A percentile compares a stretch with the other conserved stretches of the same genome.
Evolutionary conservation across 1,140 invertebrate genomes (phyloP).

Genomic region (Andrena cerasifolii): DNA sequence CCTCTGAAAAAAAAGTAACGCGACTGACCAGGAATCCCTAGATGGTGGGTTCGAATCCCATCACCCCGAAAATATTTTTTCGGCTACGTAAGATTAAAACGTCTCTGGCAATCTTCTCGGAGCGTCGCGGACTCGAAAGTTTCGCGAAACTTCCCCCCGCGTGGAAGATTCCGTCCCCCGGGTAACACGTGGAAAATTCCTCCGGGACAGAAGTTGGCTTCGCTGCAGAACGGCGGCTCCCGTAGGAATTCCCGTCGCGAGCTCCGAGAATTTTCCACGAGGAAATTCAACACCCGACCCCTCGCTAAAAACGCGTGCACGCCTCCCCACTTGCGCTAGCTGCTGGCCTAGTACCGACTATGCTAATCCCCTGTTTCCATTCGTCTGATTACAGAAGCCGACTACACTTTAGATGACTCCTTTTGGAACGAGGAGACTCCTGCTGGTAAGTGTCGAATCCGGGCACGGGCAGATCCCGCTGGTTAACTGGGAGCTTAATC

Average conservation of each 20-base stretch:
- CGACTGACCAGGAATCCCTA: no score
- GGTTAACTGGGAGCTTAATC: no score
- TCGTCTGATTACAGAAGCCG: slow-evolving; percentile 89
- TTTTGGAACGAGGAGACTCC: slow-evolving; percentile 95
- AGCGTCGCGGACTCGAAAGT: slow-evolving; percentile 7
- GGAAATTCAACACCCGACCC: background rate
- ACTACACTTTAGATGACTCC: slow-evolving; percentile 94
- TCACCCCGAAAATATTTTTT: no score
- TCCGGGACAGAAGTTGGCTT: slow-evolving; percentile 3
- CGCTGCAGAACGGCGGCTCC: slow-evolving; percentile 8
- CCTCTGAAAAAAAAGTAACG: no score
- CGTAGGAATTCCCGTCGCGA: slow-evolving; percentile 9
- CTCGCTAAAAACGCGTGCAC: background rate
- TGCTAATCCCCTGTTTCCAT: background rate
- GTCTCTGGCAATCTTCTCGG: background rate
- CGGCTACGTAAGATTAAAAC: background rate
- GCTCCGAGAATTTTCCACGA: slow-evolving; percentile 15
- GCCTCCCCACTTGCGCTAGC: no score
- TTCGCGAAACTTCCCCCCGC: background rate
- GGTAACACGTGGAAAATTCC: slow-evolving; percentile 30
- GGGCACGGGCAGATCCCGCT: no score
- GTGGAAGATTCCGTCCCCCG: slow-evolving; percentile 28
- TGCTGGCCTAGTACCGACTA: no score
- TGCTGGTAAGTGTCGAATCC: slow-evolving; percentile 86
- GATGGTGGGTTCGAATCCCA: no score